Conservation (phyloP, 2,888 invertebrate species). For the Embidobia sp. region DNA sequence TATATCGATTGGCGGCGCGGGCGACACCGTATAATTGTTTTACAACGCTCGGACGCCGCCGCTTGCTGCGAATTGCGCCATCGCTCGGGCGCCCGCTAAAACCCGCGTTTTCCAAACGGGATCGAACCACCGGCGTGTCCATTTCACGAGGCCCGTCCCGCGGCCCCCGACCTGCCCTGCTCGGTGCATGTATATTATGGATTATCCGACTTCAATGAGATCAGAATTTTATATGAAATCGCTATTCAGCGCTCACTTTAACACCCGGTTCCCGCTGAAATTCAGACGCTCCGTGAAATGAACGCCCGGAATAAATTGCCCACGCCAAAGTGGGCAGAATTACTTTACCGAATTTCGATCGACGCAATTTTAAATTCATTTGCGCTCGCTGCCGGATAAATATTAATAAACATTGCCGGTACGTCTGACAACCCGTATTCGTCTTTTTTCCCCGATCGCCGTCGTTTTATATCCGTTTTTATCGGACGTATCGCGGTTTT, state of each 20-base stretch:
- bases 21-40: slow-evolving; percentile 81
- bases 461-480: too few relatives aligned
- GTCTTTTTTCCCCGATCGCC: background rate
- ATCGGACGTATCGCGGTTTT: too few relatives aligned
- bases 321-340: slow-evolving; percentile 18
- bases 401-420: slow-evolving; percentile 41
- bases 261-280: slow-evolving; percentile 35
- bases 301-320: slow-evolving; percentile 54
- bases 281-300: slow-evolving; percentile 48
- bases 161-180: slow-evolving; percentile 15
- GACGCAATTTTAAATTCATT: slow-evolving; percentile 34
- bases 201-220: slow-evolving; percentile 63
- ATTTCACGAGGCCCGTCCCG: slow-evolving; percentile 51
- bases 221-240: slow-evolving; percentile 62
- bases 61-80: slow-evolving; percentile 64
- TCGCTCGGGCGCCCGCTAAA: slow-evolving; percentile 49
- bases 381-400: slow-evolving; percentile 24
- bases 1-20: slow-evolving; percentile 77
- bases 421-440: slow-evolving; percentile 1
- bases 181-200: slow-evolving; percentile 64
- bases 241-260: slow-evolving; percentile 57
- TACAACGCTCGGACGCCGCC: slow-evolving; percentile 73
- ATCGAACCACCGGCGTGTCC: slow-evolving; percentile 63
- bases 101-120: slow-evolving; percentile 55
- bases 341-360: slow-evolving; percentile 44